phyloP scores from a whole-genome alignment of 2,113 vertebrate genomes.

The Arenaria interpres region DNA sequence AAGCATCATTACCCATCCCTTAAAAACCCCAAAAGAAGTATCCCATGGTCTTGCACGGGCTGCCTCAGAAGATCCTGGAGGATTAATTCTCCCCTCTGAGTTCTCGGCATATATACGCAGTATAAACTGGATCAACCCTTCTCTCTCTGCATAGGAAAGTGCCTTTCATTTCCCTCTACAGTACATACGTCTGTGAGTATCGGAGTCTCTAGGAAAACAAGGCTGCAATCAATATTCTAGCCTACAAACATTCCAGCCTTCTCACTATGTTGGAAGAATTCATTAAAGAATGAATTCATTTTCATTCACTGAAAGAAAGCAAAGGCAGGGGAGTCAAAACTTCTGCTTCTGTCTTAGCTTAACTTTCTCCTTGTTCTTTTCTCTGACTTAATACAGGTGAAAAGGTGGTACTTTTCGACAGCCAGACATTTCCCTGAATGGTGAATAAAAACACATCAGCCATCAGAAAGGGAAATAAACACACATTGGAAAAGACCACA shows the following conservation, averaged over 20 bases:
- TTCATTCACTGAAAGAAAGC: background rate
- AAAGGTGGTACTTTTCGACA: background rate
- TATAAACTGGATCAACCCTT: background rate
- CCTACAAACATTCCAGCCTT: background rate
- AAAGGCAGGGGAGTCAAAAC: background rate
- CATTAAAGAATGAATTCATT: background rate
- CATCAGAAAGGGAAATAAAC: background rate
- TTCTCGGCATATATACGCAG: background rate
- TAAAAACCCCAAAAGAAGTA: background rate
- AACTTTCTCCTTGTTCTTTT: background rate
- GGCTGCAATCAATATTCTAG: background rate
- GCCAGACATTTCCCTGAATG: background rate
- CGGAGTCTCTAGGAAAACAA: background rate
- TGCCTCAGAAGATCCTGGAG: background rate
- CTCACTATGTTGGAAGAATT: background rate
- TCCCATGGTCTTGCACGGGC: background rate
- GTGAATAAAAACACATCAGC: background rate
- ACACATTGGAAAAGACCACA: slow-evolving; percentile 16
- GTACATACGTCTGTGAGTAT: background rate
- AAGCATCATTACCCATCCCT: background rate
- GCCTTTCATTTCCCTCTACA: background rate
- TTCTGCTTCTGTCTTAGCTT: background rate
- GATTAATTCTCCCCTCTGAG: background rate
- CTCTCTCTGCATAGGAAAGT: background rate
- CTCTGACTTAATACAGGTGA: background rate